Conservation (phyloP, 2,113 vertebrate species). For the Callospermophilus lateralis region DNA sequence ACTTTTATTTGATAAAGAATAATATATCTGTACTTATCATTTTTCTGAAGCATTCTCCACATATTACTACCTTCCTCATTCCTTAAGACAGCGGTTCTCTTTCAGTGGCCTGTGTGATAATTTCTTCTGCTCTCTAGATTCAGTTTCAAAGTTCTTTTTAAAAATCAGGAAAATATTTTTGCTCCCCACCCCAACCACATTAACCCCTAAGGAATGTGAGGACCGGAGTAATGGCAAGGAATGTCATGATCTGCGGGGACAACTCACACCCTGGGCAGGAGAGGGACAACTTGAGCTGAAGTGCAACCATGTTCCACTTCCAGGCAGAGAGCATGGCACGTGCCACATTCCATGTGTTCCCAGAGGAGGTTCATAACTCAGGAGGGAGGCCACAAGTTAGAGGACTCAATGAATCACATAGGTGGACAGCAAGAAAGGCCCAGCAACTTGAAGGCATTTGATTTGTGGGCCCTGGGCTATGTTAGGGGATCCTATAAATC, state of each 20-base stretch:
- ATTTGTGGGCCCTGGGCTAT: not conserved
- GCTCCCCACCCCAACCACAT: not conserved
- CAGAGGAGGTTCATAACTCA: not conserved
- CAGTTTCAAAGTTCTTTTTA: not conserved
- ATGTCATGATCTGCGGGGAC: not conserved
- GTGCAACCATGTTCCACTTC: not conserved
- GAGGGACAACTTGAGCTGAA: not conserved
- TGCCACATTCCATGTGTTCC: not conserved
- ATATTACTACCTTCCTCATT: not conserved
- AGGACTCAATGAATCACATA: not conserved
- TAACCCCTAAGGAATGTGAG: fast-evolving
- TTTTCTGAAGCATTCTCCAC: not conserved
- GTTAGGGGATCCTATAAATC: not conserved
- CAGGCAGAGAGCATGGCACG: not conserved
- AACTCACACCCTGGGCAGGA: not conserved
- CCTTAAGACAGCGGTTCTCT: not conserved
- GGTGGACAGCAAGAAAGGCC: not conserved
- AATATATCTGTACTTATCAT: not conserved
- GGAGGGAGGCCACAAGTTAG: not conserved
- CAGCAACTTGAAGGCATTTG: not conserved
- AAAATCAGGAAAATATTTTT: not conserved
- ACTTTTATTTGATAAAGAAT: not conserved
- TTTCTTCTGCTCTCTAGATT: not conserved
- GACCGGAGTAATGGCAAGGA: not conserved
- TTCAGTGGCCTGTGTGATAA: not conserved